These are phyloP conservation scores for Corvus cornix DNA, from an alignment of 2,113 vertebrate genomes.

Conservation along the genomic window DNA sequence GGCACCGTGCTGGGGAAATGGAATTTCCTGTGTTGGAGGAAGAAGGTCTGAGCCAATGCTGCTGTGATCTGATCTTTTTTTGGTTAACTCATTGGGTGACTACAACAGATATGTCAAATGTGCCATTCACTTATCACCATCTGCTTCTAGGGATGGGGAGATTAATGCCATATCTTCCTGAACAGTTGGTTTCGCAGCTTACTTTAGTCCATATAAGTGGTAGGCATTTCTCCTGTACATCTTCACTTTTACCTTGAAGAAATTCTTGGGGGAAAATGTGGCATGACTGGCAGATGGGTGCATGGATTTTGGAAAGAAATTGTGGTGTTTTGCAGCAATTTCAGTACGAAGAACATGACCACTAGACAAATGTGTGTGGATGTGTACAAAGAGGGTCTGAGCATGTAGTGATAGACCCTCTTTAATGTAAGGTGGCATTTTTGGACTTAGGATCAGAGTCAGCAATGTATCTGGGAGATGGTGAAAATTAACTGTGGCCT, in stretches of 20 bases:
- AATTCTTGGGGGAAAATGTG: not conserved
- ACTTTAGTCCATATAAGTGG: not conserved
- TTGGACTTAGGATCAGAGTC: not conserved
- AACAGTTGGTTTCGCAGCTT: not conserved
- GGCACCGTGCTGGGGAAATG: not conserved
- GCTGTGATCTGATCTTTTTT: conserved; percentile 31
- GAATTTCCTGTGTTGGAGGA: conserved; percentile 53
- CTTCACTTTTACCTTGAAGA: not conserved
- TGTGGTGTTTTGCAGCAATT: not conserved
- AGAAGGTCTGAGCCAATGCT: conserved; percentile 26
- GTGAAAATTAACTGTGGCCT: not conserved
- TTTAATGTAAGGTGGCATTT: not conserved
- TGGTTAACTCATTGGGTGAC: not conserved
- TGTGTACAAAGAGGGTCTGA: not conserved
- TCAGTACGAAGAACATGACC: not conserved
- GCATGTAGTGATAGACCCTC: not conserved
- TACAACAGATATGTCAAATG: conserved; percentile 43
- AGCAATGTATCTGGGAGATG: not conserved
- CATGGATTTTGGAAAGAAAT: not conserved
- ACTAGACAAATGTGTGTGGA: not conserved
- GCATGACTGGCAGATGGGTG: not conserved
- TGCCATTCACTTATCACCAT: conserved; percentile 33
- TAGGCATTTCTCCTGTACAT: not conserved
- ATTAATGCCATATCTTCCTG: not conserved
- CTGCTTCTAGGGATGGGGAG: not conserved